Evolutionary conservation across 2,113 vertebrate genomes (phyloP).

Genomic region (Melanocharis versteri): DNA sequence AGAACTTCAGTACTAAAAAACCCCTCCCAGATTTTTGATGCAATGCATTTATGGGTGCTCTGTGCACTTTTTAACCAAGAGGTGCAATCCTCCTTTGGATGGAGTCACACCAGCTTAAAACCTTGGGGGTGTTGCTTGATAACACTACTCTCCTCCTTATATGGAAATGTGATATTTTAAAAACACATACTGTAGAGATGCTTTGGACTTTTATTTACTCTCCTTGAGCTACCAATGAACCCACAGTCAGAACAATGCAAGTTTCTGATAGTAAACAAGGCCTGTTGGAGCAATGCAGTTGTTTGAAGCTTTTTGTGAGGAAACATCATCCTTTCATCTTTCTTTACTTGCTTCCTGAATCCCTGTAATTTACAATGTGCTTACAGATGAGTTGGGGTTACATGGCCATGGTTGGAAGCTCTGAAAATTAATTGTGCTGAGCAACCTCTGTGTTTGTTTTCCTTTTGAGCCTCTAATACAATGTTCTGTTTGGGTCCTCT

Average conservation of each 20-base stretch:
- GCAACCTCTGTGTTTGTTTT: not conserved
- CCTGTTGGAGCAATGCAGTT: not conserved
- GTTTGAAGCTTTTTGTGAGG: not conserved
- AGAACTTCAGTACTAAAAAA: not conserved
- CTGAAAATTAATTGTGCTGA: not conserved
- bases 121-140: not conserved
- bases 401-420: not conserved
- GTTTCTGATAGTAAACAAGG: not conserved
- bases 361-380: not conserved
- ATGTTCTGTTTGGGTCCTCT: not conserved
- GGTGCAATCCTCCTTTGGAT: not conserved
- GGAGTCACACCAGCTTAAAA: not conserved
- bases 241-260: not conserved
- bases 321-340: not conserved
- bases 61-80: not conserved
- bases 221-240: not conserved
- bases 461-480: not conserved
- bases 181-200: fast-evolving
- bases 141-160: not conserved
- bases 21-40: not conserved
- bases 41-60: not conserved
- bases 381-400: not conserved
- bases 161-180: not conserved
- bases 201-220: not conserved
- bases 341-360: not conserved